These are phyloP conservation scores for Chesias legatella DNA, from an alignment of 2,888 invertebrate genomes.

Conservation along the genomic window DNA sequence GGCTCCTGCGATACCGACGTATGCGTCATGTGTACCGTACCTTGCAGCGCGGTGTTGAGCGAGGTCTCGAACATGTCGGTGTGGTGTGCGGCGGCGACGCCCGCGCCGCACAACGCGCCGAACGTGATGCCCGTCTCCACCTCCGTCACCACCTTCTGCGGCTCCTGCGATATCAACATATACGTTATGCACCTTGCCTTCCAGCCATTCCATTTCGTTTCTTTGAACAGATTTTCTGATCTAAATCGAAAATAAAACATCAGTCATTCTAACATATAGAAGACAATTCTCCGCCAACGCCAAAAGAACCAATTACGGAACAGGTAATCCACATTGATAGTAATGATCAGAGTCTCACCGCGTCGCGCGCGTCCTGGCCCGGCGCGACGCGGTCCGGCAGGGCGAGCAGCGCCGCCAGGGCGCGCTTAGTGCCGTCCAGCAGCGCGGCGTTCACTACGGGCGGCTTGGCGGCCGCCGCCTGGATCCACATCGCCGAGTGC, in stretches of 20 bases:
- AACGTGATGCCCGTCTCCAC: slow-evolving; percentile 69
- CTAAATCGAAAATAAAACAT: too few relatives aligned
- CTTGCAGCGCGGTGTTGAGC: slow-evolving; percentile 92
- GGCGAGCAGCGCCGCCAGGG: slow-evolving; percentile 83
- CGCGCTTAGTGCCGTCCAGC: slow-evolving; percentile 84
- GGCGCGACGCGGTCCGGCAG: slow-evolving; percentile 81
- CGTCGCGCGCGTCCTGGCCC: slow-evolving; percentile 53
- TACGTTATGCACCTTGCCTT: slow-evolving; percentile 66
- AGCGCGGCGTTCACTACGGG: slow-evolving; percentile 63
- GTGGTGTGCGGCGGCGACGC: slow-evolving; percentile 38
- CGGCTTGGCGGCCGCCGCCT: slow-evolving; percentile 84
- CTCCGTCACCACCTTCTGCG: slow-evolving; percentile 29
- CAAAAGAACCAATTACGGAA: too few relatives aligned
- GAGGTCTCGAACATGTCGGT: slow-evolving; percentile 96
- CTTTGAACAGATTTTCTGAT: too few relatives aligned
- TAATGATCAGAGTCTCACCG: too few relatives aligned
- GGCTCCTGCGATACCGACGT: too few relatives aligned
- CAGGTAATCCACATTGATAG: too few relatives aligned
- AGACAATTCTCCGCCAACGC: too few relatives aligned
- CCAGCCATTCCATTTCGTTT: too few relatives aligned
- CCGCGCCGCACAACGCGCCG: slow-evolving; percentile 54
- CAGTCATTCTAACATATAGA: too few relatives aligned
- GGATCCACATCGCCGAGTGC: slow-evolving; percentile 90
- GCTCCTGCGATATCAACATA: not conserved
- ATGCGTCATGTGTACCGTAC: slow-evolving; percentile 41